A percentile compares a stretch with the other conserved stretches of the same genome.
Conservation (phyloP, 2,113 vertebrate genomes). For the Vulpes lagopus region DNA sequence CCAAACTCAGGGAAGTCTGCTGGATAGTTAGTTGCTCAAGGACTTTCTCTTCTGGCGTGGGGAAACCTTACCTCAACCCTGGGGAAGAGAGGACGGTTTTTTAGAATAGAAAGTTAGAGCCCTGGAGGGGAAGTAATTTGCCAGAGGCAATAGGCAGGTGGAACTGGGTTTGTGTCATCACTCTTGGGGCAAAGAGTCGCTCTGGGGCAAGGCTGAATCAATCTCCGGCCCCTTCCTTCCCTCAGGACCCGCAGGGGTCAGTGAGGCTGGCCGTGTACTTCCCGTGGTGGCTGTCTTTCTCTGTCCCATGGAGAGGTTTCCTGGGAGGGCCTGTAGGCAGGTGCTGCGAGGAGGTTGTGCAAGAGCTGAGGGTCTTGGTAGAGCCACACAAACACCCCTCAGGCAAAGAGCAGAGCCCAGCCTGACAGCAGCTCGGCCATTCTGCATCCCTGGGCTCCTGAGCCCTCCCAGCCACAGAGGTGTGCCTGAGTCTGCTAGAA, state of each 20-base stretch:
- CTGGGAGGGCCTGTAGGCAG: not conserved
- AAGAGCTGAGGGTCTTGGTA: not conserved
- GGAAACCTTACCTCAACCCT: not conserved
- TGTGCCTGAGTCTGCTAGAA: not conserved
- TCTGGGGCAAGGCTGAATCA: not conserved
- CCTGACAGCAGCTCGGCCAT: not conserved
- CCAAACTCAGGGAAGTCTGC: not conserved
- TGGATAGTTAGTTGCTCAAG: constrained; percentile 35
- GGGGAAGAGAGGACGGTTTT: constrained; percentile 47
- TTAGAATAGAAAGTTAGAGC: not conserved
- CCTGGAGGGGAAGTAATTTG: constrained; percentile 52
- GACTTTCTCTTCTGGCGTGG: constrained; percentile 37
- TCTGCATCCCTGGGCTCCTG: not conserved
- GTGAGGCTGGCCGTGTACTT: not conserved
- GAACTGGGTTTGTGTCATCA: not conserved
- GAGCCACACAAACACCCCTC: not conserved
- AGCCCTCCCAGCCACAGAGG: not conserved
- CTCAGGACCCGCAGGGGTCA: not conserved
- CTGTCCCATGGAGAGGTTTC: not conserved
- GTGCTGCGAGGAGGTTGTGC: not conserved
- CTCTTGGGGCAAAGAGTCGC: not conserved
- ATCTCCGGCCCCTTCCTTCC: not conserved
- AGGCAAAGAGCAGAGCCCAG: not conserved
- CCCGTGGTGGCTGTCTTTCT: constrained; percentile 56
- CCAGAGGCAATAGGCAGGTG: not conserved